Evolutionary conservation across 2,888 invertebrate species (phyloP), one percentile per base, ranked within the genome.

Genomic region (Catocala nupta): DNA sequence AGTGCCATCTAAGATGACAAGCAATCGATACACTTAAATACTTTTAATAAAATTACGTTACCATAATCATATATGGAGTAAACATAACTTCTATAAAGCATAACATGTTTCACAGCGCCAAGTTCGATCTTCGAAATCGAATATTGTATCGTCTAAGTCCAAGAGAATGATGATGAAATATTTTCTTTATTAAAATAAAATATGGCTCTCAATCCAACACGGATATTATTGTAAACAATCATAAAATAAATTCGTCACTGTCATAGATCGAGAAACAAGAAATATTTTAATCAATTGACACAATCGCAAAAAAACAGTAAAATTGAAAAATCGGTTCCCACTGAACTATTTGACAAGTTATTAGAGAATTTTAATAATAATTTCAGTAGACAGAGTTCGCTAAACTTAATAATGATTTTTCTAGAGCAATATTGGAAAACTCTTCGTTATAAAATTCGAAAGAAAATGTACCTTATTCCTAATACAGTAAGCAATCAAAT

Each of bases 351-450:
- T 57, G 49, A 59, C 69, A 62, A 70, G 43, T 68, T 71, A 63
- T 71, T 59, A 68, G 39, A 54, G 55, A 70, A 68, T 71, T 77
- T 78, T 73, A 64, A 75, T 78, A 78, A 80, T 81, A 80, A 77
- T 81, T 80, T 73, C 59, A 68, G 60, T 73, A 74, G 71, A 74
- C 72, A 72, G 71, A 76, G 73, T 75, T 78, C 74, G 77, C 77
- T 73, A 71, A 83, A 82, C 80, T 82, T 80, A 70, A 71, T 83
- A 83, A 80, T 78, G 79, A 82, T 82, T 83, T 81, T 83, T 81
- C 75, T 77, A 76, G 73, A 75, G 66, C 68, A 75, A 77, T 80
- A 79, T 79, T 71, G 77, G 77, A 80, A 83, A 81, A 78, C 70
- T 77, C 51, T 61, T 49, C 55, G 54, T 34, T 16, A 2, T 9